A percentile compares a stretch with the other conserved stretches of the same genome.
phyloP scores from a whole-genome alignment of 2,797 vertebrate species.

The Spea hammondii region DNA sequence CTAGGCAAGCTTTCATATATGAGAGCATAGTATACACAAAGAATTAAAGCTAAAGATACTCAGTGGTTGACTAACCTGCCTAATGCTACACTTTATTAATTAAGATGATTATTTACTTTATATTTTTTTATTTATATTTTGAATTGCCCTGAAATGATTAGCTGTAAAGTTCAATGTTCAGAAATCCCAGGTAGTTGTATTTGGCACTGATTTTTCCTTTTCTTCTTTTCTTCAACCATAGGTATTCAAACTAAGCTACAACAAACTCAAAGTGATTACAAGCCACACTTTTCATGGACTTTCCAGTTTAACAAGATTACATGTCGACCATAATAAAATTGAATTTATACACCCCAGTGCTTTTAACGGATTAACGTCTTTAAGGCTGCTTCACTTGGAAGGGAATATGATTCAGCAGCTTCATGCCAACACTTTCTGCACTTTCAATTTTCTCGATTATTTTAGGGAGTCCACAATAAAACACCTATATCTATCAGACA shows the following conservation, averaged over 20 bases:
- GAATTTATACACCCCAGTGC: conserved; percentile 85
- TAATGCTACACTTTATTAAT: too few species aligned
- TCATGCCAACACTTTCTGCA: conserved; percentile 82
- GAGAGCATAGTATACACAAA: too few species aligned
- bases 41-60: too few species aligned
- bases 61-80: too few species aligned
- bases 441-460: conserved; percentile 75
- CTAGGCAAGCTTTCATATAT: too few species aligned
- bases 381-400: conserved; percentile 86
- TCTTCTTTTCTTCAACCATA: conserved; percentile 52
- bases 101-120: too few species aligned
- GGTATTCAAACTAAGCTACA: conserved; percentile 95
- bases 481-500: conserved; percentile 87
- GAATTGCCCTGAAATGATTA: too few species aligned
- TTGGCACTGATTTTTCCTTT: not conserved
- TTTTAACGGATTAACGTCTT: conserved; percentile 80
- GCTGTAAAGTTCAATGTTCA: too few species aligned
- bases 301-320: conserved; percentile 75
- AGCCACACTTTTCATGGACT: conserved; percentile 78
- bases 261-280: conserved; percentile 79
- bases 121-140: too few species aligned
- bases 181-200: not conserved
- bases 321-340: conserved; percentile 88
- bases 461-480: conserved; percentile 84
- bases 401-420: conserved; percentile 85